Evolutionary conservation across 2,113 vertebrate genomes (phyloP).

Genomic region (Probosciger aterrimus): DNA sequence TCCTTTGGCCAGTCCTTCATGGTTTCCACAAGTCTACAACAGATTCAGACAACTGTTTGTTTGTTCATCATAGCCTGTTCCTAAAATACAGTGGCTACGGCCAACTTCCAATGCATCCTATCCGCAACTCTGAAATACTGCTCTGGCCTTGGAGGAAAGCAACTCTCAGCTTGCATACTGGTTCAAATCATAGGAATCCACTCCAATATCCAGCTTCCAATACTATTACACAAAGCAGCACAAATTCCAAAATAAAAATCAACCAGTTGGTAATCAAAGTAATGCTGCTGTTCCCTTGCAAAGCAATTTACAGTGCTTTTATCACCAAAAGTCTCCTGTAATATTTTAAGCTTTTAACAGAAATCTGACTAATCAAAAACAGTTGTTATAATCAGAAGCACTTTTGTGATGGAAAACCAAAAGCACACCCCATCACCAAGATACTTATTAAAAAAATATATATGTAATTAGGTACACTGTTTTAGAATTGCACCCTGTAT

Average conservation of each 20-base stretch:
- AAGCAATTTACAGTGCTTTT: neutral
- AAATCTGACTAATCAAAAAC: neutral
- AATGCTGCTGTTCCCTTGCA: neutral
- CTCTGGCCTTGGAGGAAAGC: neutral
- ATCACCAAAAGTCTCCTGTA: neutral
- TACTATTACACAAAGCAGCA: neutral
- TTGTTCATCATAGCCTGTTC: neutral
- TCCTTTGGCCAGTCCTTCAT: neutral
- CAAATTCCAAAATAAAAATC: neutral
- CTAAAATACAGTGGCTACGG: neutral
- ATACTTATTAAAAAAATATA: neutral
- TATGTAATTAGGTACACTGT: neutral
- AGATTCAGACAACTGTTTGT: accelerated
- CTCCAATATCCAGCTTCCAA: neutral
- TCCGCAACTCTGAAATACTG: neutral
- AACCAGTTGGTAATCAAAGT: neutral
- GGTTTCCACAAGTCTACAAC: neutral
- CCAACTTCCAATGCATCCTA: neutral
- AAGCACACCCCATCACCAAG: neutral
- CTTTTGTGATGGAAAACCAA: neutral
- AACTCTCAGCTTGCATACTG: neutral
- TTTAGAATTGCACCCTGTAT: neutral
- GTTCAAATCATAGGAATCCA: neutral
- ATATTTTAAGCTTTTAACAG: neutral
- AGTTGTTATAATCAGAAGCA: neutral